phyloP scores from a whole-genome alignment of 35 echinoderm and acorn worm species.

The Chiridota heheva region DNA sequence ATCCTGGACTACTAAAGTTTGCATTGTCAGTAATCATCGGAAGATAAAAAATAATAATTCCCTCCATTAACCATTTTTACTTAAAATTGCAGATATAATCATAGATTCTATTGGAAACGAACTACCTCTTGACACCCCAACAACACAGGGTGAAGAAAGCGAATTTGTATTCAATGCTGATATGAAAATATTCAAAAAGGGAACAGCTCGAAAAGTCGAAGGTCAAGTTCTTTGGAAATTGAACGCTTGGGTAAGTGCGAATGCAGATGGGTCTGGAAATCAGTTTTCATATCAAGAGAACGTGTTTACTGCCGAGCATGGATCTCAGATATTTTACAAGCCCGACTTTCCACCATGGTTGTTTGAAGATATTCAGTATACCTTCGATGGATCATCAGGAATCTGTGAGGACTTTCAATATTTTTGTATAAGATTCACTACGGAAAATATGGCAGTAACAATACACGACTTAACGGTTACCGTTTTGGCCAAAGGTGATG shows the following conservation, averaged over 20 bases:
- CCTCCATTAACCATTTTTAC: too few species aligned
- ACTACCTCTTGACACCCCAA: neutral
- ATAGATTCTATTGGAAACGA: too few species aligned
- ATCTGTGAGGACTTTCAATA: slow-evolving; percentile 34
- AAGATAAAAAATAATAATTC: too few species aligned
- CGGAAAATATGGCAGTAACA: neutral
- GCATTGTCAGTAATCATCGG: too few species aligned
- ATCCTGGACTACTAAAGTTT: too few species aligned
- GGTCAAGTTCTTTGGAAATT: slow-evolving; percentile 73
- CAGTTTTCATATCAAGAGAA: slow-evolving; percentile 48
- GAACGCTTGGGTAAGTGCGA: slow-evolving; percentile 64
- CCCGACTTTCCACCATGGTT: neutral
- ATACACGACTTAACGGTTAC: slow-evolving; percentile 15
- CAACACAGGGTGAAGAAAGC: neutral
- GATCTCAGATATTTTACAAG: neutral
- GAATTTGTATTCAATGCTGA: neutral
- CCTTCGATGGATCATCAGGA: slow-evolving; percentile 4
- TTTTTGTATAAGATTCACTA: slow-evolving; percentile 25
- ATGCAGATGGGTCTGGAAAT: slow-evolving; percentile 61
- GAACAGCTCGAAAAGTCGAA: neutral
- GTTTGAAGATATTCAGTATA: slow-evolving; percentile 8
- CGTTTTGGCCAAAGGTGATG: neutral
- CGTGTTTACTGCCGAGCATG: slow-evolving; percentile 50
- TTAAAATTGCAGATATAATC: too few species aligned
- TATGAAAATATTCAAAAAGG: neutral